A percentile compares a stretch with the other conserved stretches of the same genome.
These are phyloP conservation scores for Strix aluco DNA, from an alignment of 2,113 vertebrate species.

Conservation along the genomic window DNA sequence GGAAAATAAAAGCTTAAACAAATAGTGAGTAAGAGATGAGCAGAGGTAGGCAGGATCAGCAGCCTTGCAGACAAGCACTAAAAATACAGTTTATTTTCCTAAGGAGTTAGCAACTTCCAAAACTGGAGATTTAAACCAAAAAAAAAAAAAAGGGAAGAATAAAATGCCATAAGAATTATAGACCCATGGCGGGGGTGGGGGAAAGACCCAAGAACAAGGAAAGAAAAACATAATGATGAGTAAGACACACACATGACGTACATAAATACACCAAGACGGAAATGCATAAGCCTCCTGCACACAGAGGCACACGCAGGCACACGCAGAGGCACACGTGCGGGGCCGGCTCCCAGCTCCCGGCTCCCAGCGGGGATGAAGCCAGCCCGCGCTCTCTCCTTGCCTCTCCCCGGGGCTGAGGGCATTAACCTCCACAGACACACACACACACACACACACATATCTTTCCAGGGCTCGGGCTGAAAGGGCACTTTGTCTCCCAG, in stretches of 20 bases:
- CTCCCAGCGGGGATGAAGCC: background rate
- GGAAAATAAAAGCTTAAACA: constrained; percentile 43
- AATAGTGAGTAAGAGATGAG: constrained; percentile 45
- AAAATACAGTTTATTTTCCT: constrained; percentile 68
- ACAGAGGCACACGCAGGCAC: constrained; percentile 46
- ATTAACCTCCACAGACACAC: constrained; percentile 47
- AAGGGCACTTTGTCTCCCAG: constrained; percentile 74
- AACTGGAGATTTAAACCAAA: constrained; percentile 3
- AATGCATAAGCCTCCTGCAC: constrained; percentile 60
- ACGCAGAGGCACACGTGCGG: background rate
- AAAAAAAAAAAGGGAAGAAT: background rate
- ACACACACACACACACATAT: constrained; percentile 22
- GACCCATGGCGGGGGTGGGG: constrained; percentile 1
- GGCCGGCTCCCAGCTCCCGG: background rate
- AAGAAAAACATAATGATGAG: constrained; percentile 53
- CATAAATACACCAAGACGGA: constrained; percentile 66
- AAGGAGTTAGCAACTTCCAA: constrained; percentile 44
- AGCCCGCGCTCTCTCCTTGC: background rate
- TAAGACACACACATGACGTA: constrained; percentile 64
- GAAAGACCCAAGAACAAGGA: constrained; percentile 64
- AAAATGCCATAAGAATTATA: constrained; percentile 55
- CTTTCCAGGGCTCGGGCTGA: constrained; percentile 64
- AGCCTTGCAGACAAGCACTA: constrained; percentile 24
- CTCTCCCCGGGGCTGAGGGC: background rate
- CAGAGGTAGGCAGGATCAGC: background rate